Evolutionary conservation across 2,113 vertebrate species (phyloP), one percentile per base, ranked within the genome.

Genomic region (Numida meleagris): DNA sequence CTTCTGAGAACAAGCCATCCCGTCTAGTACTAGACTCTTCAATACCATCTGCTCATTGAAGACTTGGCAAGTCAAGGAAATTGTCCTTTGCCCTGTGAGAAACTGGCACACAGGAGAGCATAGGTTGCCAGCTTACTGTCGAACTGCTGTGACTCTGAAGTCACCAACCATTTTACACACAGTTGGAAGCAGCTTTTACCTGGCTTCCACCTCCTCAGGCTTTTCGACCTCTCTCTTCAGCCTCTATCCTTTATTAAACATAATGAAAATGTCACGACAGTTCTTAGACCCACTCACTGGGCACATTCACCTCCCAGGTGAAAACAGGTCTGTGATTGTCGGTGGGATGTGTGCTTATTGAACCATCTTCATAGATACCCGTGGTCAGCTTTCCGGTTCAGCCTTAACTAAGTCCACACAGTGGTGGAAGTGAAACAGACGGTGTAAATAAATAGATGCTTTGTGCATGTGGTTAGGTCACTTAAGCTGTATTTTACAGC

Each of bases 101-200:
- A 82, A 36, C 65, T 46, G 72, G 72, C 42, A 23, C 9, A 36
- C 45, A 43, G 50, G 43, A 58, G 70, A 10, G 4, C 40, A 12
- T 19, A 12, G 0, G 4, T 71, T 87, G 77, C 80, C 84, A 91
- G 34, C 55, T 76, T 68, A 10, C 25, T 17, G 65, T 72, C 1
- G 0, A 83, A 43, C 73, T 79, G 61, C 75, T 95, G 36, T 8
- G 85, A 72, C 88, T 81, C 83, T 0, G 0, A 40, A 86, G 46
- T 58, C 0, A 0, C 82, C 67, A 89, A 94, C 45, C n/a, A 62
- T 90, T 96, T 95, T 79, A 89, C 58, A 68, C 85, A 43, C 66
- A 43, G 79, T 61, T 86, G 94, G 90, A 95, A 96, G 68, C 70
- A 80, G 81, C 67, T 96, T 96, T 92, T 89, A 74, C 75, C 65